phyloP scores from a whole-genome alignment of 2,888 invertebrate species.

The Notodromas monacha region DNA sequence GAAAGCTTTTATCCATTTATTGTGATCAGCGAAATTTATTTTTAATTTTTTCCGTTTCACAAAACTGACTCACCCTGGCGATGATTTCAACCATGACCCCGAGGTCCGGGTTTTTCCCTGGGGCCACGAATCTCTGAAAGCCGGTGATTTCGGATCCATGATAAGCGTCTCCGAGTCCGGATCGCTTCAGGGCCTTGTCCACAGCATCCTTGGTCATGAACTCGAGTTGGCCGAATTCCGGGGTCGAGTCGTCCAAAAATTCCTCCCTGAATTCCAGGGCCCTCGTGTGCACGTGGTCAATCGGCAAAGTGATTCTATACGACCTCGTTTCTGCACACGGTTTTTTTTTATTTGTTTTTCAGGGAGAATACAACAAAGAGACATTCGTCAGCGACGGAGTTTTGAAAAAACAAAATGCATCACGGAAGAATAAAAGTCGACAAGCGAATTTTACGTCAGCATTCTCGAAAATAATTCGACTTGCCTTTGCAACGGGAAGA shows the following conservation, averaged over 20 bases:
- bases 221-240: background rate
- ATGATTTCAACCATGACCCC: background rate
- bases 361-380: no score
- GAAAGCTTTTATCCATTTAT: no score
- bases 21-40: no score
- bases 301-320: slow-evolving; percentile 1
- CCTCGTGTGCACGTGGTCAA: background rate
- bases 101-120: background rate
- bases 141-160: background rate
- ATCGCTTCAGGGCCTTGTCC: background rate
- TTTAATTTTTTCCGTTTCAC: no score
- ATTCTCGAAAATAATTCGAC: no score
- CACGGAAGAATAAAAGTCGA: no score
- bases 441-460: no score
- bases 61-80: no score
- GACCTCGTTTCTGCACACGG: background rate
- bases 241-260: background rate
- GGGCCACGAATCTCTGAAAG: background rate
- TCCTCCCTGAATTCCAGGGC: background rate
- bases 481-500: background rate
- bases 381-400: no score
- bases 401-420: no score
- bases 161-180: background rate
- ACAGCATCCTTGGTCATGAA: background rate
- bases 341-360: no score